Percentiles rank a stretch among this genome's conserved stretches.
Evolutionary conservation across 2,888 invertebrate species (phyloP).

Genomic region (Hylaea fasciaria): DNA sequence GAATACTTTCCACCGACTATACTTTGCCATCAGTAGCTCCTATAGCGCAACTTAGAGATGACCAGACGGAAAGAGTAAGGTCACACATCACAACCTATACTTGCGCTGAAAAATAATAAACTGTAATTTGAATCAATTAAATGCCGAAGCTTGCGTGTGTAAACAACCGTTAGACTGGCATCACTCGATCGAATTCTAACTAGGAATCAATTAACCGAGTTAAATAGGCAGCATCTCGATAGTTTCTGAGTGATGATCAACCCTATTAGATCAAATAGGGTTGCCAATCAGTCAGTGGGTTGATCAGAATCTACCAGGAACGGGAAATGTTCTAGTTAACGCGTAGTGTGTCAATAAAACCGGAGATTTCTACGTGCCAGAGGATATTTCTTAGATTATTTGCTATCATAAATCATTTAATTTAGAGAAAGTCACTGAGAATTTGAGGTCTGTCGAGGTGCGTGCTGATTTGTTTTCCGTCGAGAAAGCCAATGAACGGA

Average conservation of each 20-base stretch:
- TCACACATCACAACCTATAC: too few relatives aligned
- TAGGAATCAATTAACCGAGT: slow-evolving; percentile 23
- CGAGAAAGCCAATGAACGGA: background rate
- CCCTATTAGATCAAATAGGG: slow-evolving; percentile 1
- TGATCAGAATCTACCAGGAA: slow-evolving; percentile 15
- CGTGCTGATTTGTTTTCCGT: background rate
- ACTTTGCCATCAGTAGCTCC: too few relatives aligned
- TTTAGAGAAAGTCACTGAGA: background rate
- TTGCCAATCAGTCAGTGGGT: slow-evolving; percentile 10
- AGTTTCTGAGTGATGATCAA: slow-evolving; percentile 20
- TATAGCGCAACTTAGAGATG: too few relatives aligned
- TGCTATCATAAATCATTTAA: slow-evolving; percentile 15
- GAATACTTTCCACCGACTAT: background rate
- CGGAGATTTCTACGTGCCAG: slow-evolving; percentile 3
- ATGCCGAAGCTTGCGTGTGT: slow-evolving; percentile 5
- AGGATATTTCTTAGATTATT: slow-evolving; percentile 14
- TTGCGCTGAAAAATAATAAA: too few relatives aligned
- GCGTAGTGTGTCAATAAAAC: slow-evolving; percentile 6
- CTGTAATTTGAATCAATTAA: background rate
- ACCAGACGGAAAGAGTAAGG: too few relatives aligned
- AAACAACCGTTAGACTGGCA: slow-evolving; percentile 24
- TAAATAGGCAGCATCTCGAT: slow-evolving; percentile 26
- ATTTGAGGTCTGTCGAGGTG: background rate
- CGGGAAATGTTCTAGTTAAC: slow-evolving; percentile 13
- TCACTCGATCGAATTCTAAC: slow-evolving; percentile 20